Evolutionary conservation across 2,797 vertebrate species (phyloP), one percentile per base, ranked within the genome.

Genomic region (Taenioides sp.): DNA sequence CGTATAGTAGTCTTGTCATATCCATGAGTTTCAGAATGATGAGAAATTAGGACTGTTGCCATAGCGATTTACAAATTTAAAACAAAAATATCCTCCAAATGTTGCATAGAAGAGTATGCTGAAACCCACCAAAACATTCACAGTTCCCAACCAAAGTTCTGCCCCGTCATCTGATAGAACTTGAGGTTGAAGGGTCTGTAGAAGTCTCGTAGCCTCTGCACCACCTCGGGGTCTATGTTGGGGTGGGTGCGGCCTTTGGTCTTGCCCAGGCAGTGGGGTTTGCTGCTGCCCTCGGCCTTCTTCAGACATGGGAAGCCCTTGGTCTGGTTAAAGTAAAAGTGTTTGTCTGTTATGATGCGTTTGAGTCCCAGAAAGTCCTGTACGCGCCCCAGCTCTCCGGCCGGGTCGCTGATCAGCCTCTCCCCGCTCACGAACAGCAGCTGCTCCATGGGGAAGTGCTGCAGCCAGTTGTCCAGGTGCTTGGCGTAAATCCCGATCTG

Each of bases 301-400:
- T 95, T 95, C 31, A 95, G 90, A 82, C 94, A 95, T n/a, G 94
- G 94, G 89, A 95, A 95, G 54, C 93, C 93, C 92, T 95, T 95
- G 85, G 95, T 95, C 93, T 95, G 93, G 86, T 95, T 95, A 85
- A 95, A 95, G 91, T 95, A 95, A 88, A 95, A 95, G 90, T 95
- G 94, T 92, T 95, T 95, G 92, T 95, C 95, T 1, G 94, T 95
- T 87, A 95, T 94, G 92, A 95, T 95, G 77, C 94, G 91, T 86
- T 95, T 95, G 70, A 95, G 93, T 0, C 94, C 94, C 67, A 95
- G 84, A 80, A 95, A 95, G 90, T 95, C 94, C 91, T 95, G 94
- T 55, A 95, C 95, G 5, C 93, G 93, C 63, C 93, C 94, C 77
- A 95, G 91, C 87, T 95, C 94, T 77, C 93, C 94, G 0, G 94